These are phyloP conservation scores for Corythornis madagascariensis DNA, from an alignment of 2,113 vertebrate genomes.

Conservation along the genomic window DNA sequence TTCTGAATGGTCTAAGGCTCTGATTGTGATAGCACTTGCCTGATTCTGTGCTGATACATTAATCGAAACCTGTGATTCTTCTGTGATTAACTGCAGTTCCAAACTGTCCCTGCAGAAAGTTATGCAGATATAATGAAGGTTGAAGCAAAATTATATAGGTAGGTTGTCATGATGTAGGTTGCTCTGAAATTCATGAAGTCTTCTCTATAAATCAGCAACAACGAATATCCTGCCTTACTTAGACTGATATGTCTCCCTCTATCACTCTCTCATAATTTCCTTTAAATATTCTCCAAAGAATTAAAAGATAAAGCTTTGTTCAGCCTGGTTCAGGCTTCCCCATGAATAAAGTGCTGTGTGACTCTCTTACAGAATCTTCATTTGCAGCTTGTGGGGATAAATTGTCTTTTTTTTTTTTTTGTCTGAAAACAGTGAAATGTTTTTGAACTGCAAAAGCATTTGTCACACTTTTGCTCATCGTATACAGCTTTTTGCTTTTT, in stretches of 20 bases:
- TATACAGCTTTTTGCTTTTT: background rate
- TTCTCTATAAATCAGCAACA: background rate
- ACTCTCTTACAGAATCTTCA: background rate
- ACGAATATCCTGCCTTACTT: background rate
- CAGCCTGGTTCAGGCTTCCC: background rate
- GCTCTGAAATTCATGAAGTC: background rate
- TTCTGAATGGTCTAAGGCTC: background rate
- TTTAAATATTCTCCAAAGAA: background rate
- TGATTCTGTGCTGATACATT: background rate
- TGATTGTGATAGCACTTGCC: background rate
- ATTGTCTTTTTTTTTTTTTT: background rate
- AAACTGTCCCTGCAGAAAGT: background rate
- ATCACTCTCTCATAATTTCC: background rate
- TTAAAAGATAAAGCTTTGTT: background rate
- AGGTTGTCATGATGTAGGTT: background rate
- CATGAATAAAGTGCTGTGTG: background rate
- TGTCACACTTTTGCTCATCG: background rate
- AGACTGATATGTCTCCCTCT: background rate
- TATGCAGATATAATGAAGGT: background rate
- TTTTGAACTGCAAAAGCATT: conserved; percentile 15
- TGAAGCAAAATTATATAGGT: background rate
- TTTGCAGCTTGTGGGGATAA: background rate
- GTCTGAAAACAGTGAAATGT: background rate
- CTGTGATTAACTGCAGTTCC: background rate
- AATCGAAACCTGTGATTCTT: background rate